Conservation (phyloP, 2,113 vertebrate species). For the Lampris megalopsis region DNA sequence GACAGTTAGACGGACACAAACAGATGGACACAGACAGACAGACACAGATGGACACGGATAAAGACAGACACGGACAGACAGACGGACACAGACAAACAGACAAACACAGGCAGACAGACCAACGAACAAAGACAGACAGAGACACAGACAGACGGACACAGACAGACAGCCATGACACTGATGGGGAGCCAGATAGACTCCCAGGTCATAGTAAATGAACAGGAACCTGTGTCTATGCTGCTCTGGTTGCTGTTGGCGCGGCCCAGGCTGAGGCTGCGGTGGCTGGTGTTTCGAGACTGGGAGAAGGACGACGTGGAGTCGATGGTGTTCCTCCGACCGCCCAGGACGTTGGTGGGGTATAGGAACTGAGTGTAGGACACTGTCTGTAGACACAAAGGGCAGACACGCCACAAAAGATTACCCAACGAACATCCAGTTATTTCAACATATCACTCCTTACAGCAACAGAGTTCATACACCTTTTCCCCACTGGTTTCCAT, state of each 20-base stretch:
- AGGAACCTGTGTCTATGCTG: slow-evolving; percentile 93
- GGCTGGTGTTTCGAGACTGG: slow-evolving; percentile 93
- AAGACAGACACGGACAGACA: no score
- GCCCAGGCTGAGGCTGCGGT: slow-evolving; percentile 93
- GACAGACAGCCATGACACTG: no score
- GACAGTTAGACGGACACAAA: no score
- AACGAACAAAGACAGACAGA: no score
- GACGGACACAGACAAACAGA: no score
- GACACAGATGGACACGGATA: no score
- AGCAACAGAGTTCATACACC: no score
- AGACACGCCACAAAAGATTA: background rate
- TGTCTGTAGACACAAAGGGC: slow-evolving; percentile 81
- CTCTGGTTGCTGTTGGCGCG: slow-evolving; percentile 96
- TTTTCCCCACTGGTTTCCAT: no score
- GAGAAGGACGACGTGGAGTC: slow-evolving; percentile 97
- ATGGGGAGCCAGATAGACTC: background rate
- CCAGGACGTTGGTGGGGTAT: slow-evolving; percentile 94
- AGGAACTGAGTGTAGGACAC: slow-evolving; percentile 98
- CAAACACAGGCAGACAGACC: no score
- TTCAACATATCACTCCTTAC: background rate
- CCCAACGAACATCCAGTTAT: background rate
- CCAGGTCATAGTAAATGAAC: background rate
- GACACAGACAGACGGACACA: no score
- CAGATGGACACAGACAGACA: no score
- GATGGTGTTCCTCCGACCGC: slow-evolving; percentile 92